phyloP scores from a whole-genome alignment of 2,888 invertebrate species.

The Pseudococcus jackbeardsleyi region DNA sequence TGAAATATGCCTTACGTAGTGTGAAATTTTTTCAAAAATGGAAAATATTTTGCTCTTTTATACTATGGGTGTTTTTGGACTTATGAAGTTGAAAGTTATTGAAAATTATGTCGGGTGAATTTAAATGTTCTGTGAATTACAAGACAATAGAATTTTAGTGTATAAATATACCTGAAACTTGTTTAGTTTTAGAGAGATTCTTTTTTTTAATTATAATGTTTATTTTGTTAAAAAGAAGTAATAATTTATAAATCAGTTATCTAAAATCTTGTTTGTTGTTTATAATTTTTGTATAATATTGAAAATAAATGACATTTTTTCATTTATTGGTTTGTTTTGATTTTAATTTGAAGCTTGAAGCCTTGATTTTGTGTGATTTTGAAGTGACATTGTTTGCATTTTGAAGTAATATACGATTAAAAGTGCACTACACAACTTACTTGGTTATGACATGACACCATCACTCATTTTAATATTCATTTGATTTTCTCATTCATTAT shows the following conservation, averaged over 20 bases:
- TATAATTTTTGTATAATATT: slow-evolving; percentile 47
- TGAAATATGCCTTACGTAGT: neutral
- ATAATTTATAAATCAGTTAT: slow-evolving; percentile 43
- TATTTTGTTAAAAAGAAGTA: slow-evolving; percentile 25
- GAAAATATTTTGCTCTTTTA: neutral
- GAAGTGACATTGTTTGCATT: no score
- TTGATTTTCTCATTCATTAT: no score
- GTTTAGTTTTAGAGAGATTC: neutral
- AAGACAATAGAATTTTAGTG: neutral
- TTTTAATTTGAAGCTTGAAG: no score
- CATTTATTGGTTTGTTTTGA: neutral
- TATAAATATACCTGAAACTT: neutral
- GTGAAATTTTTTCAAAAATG: neutral
- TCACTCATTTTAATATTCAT: no score
- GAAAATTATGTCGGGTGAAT: no score
- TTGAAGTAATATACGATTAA: no score
- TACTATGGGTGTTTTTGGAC: neutral
- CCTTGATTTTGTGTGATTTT: no score
- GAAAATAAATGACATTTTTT: slow-evolving; percentile 51
- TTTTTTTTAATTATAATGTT: slow-evolving; percentile 1
- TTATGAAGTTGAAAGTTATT: no score
- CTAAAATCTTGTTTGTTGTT: slow-evolving; percentile 46
- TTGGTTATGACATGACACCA: no score
- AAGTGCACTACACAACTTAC: no score
- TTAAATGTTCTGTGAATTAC: no score